A percentile compares a stretch with the other conserved stretches of the same genome.
These are phyloP conservation scores for Tyrophagus putrescentiae DNA, from an alignment of 1,140 invertebrate species.

Conservation along the genomic window DNA sequence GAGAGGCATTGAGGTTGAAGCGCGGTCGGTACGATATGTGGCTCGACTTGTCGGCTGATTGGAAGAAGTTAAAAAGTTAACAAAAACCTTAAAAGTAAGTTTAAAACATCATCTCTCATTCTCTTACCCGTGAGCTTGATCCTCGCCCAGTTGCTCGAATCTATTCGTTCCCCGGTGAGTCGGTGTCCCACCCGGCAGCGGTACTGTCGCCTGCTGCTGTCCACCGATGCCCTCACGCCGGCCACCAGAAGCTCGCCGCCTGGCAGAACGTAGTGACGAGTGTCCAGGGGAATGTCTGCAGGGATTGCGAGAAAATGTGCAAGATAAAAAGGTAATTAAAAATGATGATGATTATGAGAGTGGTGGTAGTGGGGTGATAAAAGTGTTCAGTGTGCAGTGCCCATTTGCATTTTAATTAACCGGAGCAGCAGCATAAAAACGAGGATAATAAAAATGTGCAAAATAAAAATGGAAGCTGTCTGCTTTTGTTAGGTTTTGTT, in stretches of 20 bases:
- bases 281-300: slow-evolving; percentile 9
- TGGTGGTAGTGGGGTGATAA: too few relatives aligned
- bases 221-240: not conserved
- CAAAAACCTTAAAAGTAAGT: not conserved
- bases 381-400: too few relatives aligned
- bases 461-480: too few relatives aligned
- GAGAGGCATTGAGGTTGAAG: slow-evolving; percentile 19
- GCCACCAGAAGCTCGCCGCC: slow-evolving; percentile 13
- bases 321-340: not conserved
- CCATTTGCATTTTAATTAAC: not conserved
- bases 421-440: not conserved
- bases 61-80: not conserved
- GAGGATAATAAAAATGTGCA: not conserved
- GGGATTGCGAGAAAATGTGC: too few relatives aligned
- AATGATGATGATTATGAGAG: too few relatives aligned
- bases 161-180: slow-evolving; percentile 10
- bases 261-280: not conserved
- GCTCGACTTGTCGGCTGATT: slow-evolving; percentile 8
- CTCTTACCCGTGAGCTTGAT: slow-evolving; percentile 10
- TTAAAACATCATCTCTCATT: not conserved
- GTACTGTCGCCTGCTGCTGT: not conserved
- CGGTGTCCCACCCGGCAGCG: slow-evolving; percentile 7
- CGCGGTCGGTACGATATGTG: slow-evolving; percentile 3
- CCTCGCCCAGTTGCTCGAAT: slow-evolving; percentile 5
- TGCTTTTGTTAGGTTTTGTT: too few relatives aligned